A percentile compares a stretch with the other conserved stretches of the same genome.
phyloP scores from a whole-genome alignment of 1,140 invertebrate species.

The Camponotus vicinus region DNA sequence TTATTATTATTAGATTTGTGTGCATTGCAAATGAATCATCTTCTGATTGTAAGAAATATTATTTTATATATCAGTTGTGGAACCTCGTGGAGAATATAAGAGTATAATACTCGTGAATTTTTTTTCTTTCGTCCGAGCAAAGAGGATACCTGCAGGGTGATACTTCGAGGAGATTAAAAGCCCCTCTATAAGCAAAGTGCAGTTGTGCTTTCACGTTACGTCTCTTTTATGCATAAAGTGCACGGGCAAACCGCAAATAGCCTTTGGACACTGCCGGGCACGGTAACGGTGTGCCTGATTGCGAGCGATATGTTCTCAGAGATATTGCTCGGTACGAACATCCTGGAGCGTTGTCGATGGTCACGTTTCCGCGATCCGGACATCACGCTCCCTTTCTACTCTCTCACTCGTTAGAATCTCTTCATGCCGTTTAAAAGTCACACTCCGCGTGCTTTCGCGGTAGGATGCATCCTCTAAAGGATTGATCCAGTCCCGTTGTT shows the following conservation, averaged over 20 bases:
- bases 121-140: neutral
- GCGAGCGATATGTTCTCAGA: constrained; percentile 75
- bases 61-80: constrained; percentile 1
- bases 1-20: too few species aligned
- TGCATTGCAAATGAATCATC: neutral
- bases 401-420: constrained; percentile 60
- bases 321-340: constrained; percentile 71
- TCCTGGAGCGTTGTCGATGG: constrained; percentile 75
- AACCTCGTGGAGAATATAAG: neutral
- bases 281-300: constrained; percentile 75
- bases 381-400: constrained; percentile 75
- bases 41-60: neutral
- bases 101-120: constrained; percentile 15
- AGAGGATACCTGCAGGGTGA: constrained; percentile 51
- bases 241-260: constrained; percentile 74
- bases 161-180: constrained; percentile 59
- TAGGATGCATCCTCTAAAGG: neutral
- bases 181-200: constrained; percentile 49
- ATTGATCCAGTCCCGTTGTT: neutral
- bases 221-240: constrained; percentile 74
- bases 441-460: neutral
- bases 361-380: constrained; percentile 75
- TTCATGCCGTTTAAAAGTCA: constrained; percentile 43
- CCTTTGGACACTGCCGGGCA: constrained; percentile 75
- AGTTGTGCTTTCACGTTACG: constrained; percentile 72